Conservation (phyloP, 37 sponge, comb jelly and placozoan species). For the Spongia lamella region DNA sequence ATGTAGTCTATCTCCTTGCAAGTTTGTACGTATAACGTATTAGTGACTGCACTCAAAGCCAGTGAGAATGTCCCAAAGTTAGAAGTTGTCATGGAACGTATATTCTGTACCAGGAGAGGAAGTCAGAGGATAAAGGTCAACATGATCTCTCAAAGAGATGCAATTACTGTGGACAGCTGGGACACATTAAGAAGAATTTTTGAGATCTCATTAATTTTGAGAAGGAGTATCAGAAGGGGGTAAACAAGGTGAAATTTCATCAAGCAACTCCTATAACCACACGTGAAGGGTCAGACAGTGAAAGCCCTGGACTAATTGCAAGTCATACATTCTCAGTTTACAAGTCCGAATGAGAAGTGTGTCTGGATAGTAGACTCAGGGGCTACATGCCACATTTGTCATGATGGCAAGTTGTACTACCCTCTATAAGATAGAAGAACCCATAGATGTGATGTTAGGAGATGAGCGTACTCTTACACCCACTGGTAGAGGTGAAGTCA, state of each 20-base stretch:
- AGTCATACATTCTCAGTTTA: constrained; percentile 7
- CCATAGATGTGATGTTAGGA: constrained; percentile 45
- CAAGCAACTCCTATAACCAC: constrained; percentile 1
- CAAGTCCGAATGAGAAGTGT: constrained; percentile 2
- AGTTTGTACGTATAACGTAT: no score
- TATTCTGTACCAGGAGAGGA: no score
- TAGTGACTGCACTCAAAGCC: no score
- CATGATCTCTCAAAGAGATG: no score
- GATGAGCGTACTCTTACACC: constrained; percentile 36
- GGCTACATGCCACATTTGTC: no score
- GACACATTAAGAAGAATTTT: constrained; percentile 44
- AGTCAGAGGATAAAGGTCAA: no score
- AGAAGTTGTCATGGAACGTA: no score
- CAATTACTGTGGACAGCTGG: constrained; percentile 33
- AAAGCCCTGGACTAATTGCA: constrained; percentile 3
- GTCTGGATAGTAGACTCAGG: constrained; percentile 60
- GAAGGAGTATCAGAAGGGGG: constrained; percentile 2
- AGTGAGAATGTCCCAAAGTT: no score
- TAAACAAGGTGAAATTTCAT: constrained; percentile 3
- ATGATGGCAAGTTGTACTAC: no score
- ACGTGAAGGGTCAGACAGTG: no score
- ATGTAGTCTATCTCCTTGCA: no score
- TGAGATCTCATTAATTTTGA: neutral
- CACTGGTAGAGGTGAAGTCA: constrained; percentile 20
- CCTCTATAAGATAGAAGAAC: no score